Base-by-base conservation (phyloP, 2,888 invertebrate species). In the Melanargia galathea region DNA sequence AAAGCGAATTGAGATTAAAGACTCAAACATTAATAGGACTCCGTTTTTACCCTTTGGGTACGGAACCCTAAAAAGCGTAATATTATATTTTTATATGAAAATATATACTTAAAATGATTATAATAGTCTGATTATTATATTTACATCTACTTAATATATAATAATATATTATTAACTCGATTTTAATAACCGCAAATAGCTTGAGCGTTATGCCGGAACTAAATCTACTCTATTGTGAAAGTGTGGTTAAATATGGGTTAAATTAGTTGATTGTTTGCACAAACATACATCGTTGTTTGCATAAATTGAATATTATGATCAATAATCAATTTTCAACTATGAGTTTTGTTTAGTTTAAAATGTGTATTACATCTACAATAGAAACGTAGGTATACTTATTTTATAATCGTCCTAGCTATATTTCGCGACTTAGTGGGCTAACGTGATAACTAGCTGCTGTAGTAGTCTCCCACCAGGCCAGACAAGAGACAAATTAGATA, bases 201-300 rank as follows among this genome's bases (percentile, higher is more conserved):
- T 18, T 40, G 16, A 18, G 18, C 43, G 18, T 43, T 7, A 43
- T 43, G 18, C 43, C 18, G 43, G 18, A 43, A 7, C 43, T 43
- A 43, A 43, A 13, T 30, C 30, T 18, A 16, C 18, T 43, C 43
- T 43, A 43, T 43, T 43, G 43, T 43, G 43, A 18, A 43, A 43
- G 18, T 18, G 43, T 43, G 43, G 43, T 43, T 16, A 43, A 43
- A 43, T 43, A 18, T 18, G 43, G 43, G 43, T 43, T 16, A 43
- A 43, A 43, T 43, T 43, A 43, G 43, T 10, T 43, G 2, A 43
- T 43, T 43, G 43, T 43, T 43, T 43, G 43, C 18, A 43, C 18
- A 43, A 18, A 43, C 18, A 43, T 43, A 43, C 18, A 18, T 43
- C 10, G 40, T 40, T 16, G 18, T 43, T 18, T 43, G 18, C 8